phyloP scores from a whole-genome alignment of 1,140 invertebrate genomes.

The Lordiphosa mommai region DNA sequence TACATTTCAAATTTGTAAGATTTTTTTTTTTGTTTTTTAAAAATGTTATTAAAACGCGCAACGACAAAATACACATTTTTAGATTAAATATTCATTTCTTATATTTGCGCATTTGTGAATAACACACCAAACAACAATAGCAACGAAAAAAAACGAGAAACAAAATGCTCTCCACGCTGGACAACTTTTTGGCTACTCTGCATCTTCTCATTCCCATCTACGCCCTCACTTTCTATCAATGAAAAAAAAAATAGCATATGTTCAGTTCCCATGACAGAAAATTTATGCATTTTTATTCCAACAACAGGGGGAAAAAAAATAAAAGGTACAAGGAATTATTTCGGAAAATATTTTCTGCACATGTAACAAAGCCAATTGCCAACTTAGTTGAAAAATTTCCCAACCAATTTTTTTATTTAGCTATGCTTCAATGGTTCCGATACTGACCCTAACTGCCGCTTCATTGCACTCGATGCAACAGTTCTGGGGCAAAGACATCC shows the following conservation, averaged over 20 bases:
- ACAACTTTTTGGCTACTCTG: conserved; percentile 6
- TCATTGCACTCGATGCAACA: conserved; percentile 29
- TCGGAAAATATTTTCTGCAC: conserved; percentile 48
- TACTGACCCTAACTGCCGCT: no score
- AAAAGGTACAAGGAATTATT: conserved; percentile 45
- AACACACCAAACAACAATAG: neutral
- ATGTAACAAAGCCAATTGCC: conserved; percentile 58
- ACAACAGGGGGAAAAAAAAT: conserved; percentile 4
- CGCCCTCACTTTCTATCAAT: conserved; percentile 9
- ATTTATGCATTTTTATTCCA: conserved; percentile 64
- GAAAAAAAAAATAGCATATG: conserved; percentile 39
- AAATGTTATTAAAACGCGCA: conserved; percentile 6
- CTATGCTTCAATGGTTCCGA: conserved; percentile 25
- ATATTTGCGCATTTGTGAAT: conserved; percentile 10
- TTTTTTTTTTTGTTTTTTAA: neutral
- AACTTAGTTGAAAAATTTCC: conserved; percentile 5
- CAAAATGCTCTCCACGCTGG: neutral
- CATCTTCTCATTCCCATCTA: neutral
- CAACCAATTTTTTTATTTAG: conserved; percentile 19
- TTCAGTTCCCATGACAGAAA: conserved; percentile 62
- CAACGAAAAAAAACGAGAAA: neutral
- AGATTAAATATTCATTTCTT: conserved; percentile 13
- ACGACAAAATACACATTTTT: conserved; percentile 5
- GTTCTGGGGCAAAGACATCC: conserved; percentile 2
- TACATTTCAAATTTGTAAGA: no score